Conservation (phyloP, 2,797 vertebrate genomes). For the Momotus momota region DNA sequence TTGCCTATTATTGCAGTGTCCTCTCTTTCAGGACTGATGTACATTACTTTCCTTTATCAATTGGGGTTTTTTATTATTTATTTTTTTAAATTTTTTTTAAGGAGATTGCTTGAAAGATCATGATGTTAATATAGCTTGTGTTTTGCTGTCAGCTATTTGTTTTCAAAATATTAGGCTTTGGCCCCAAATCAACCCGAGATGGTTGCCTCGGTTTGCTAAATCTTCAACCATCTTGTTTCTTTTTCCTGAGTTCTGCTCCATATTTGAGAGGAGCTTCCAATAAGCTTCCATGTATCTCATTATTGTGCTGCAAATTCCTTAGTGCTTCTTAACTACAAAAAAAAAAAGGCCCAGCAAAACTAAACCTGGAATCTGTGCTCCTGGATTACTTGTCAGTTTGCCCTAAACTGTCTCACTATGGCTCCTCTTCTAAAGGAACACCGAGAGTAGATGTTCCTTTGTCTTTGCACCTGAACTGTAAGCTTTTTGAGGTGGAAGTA, state of each 20-base stretch:
- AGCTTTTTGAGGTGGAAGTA: neutral
- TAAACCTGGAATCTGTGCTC: neutral
- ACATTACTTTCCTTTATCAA: neutral
- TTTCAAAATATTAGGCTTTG: neutral
- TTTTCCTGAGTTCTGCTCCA: neutral
- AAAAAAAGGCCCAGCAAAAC: neutral
- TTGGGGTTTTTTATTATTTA: too few species aligned
- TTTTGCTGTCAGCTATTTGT: neutral
- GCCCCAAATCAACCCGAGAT: neutral
- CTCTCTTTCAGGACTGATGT: neutral
- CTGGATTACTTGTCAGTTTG: neutral
- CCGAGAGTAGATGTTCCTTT: neutral
- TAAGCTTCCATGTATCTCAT: neutral
- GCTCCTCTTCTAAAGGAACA: neutral
- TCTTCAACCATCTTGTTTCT: neutral
- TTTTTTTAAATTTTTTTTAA: neutral
- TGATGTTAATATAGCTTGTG: neutral
- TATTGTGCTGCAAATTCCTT: neutral
- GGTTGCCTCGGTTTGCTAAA: neutral
- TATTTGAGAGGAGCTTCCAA: neutral
- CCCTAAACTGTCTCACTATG: neutral
- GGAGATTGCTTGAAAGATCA: neutral
- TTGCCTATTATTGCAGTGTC: neutral
- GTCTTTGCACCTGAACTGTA: neutral
- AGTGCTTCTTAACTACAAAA: neutral